Evolutionary conservation across 2,113 vertebrate genomes (phyloP), one percentile per base, ranked within the genome.

Genomic region (Acanthisitta chloris): DNA sequence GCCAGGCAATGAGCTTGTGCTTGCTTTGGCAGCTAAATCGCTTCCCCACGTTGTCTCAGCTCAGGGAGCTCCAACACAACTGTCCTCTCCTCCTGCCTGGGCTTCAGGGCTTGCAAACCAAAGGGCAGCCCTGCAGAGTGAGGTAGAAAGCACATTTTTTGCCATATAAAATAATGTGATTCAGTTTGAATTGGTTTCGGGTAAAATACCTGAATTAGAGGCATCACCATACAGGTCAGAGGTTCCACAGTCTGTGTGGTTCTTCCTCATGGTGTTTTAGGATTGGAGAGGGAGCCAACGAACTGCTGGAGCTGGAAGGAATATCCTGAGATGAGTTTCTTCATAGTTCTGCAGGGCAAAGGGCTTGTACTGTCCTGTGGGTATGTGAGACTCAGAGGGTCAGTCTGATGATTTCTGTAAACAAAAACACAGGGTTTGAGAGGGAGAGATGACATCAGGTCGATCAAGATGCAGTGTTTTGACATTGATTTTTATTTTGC

Each of bases 101-200:
- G n/a, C n/a, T 24, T 62, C 67, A 51, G 46, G 61, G 8, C 48
- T 31, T 25, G 17, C 31, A 92, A 86, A 40, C 17, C 40, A n/a
- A 71, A 86, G 42, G 33, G 24, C 18, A 89, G 24, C 29, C 38
- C 40, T 51, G 20, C 31, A 42, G 38, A 64, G 11, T 29, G 58
- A 83, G 29, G 20, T 1, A 42, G 38, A 91, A 92, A 77, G 7
- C 0, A 2, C 36, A 1, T 8, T 42, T 51, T 62, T 66, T 67
- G 36, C 13, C 49, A 42, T 18, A n/a, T 0, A 16, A 42, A 80
- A 76, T 17, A 31, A 4, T 1, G 3, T 1, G 28, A 14, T 66
- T 86, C 1, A 1, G 23, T 79, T 78, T 45, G 59, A 70, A 66
- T 33, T 9, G 6, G 17, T 29, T 9, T 69, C 51, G 51, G 18